A percentile compares a stretch with the other conserved stretches of the same genome.
Evolutionary conservation across 2,888 invertebrate genomes (phyloP).

Genomic region (Sesamia inferens): DNA sequence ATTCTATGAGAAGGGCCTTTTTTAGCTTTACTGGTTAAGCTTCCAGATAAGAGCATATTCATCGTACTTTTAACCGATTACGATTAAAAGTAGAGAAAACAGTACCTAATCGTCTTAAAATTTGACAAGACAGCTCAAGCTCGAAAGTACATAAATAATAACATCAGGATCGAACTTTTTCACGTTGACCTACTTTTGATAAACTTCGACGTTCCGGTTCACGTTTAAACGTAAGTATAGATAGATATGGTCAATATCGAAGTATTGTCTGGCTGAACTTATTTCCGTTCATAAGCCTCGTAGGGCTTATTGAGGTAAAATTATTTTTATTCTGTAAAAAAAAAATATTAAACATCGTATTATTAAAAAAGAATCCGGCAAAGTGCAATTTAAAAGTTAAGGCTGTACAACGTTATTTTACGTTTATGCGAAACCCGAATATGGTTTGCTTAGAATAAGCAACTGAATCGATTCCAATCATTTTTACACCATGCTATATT

Average conservation of each 20-base stretch:
- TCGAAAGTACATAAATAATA: slow-evolving; percentile 21
- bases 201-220: slow-evolving; percentile 16
- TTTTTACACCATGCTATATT: too few relatives aligned
- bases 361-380: too few relatives aligned
- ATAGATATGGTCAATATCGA: slow-evolving; percentile 35
- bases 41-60: neutral
- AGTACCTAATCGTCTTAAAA: slow-evolving; percentile 6
- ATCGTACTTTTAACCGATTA: neutral
- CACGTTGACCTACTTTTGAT: slow-evolving; percentile 36
- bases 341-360: too few relatives aligned
- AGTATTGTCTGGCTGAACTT: slow-evolving; percentile 35
- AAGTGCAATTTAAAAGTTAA: too few relatives aligned
- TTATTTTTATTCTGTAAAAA: too few relatives aligned
- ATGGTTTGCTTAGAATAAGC: too few relatives aligned
- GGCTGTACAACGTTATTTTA: too few relatives aligned
- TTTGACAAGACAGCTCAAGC: neutral
- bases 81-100: neutral
- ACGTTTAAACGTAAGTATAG: slow-evolving; percentile 10
- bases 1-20: neutral
- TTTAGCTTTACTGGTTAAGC: neutral
- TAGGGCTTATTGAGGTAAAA: neutral
- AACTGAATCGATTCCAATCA: too few relatives aligned
- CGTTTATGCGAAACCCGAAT: too few relatives aligned
- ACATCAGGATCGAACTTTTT: slow-evolving; percentile 12
- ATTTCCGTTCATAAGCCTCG: slow-evolving; percentile 19